Evolutionary conservation across 2,888 invertebrate species (phyloP).

Genomic region (Catocala nupta): DNA sequence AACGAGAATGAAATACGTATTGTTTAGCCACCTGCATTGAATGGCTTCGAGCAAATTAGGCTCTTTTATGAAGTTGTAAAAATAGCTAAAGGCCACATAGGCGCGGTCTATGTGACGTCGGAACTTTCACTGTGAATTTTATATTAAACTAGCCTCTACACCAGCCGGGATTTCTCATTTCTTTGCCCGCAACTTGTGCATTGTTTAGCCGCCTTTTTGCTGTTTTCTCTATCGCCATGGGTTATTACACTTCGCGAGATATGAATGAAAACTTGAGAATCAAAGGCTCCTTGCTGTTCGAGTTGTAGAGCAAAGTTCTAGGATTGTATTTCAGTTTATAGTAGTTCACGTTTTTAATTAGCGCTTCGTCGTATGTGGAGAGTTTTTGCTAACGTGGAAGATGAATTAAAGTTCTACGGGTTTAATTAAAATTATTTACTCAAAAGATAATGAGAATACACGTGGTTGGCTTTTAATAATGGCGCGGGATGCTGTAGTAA

Average conservation of each 20-base stretch:
- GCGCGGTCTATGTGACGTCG: conserved; percentile 57
- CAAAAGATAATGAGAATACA: conserved; percentile 1
- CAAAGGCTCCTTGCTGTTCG: conserved; percentile 25
- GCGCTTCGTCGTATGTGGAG: conserved; percentile 22
- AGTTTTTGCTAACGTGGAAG: conserved; percentile 2
- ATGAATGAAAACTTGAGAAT: conserved; percentile 40
- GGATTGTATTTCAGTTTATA: conserved; percentile 22
- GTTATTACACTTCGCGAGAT: conserved; percentile 43
- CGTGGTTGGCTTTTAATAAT: too few species aligned
- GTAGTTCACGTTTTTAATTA: conserved; percentile 41
- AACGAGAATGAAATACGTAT: conserved; percentile 23
- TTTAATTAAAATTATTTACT: conserved; percentile 38
- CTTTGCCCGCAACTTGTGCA: conserved; percentile 39
- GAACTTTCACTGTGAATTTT: conserved; percentile 56
- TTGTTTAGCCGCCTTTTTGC: conserved; percentile 31
- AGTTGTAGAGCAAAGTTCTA: conserved; percentile 13
- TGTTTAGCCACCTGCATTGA: conserved; percentile 36
- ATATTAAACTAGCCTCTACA: conserved; percentile 45
- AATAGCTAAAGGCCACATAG: conserved; percentile 53
- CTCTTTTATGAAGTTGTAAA: conserved; percentile 57
- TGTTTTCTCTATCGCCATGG: conserved; percentile 43
- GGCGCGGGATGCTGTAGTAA: too few species aligned
- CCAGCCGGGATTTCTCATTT: conserved; percentile 8
- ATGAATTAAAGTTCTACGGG: conserved; percentile 2
- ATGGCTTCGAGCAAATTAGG: conserved; percentile 52